These are phyloP conservation scores for Eulithis prunata DNA, from an alignment of 2,888 invertebrate species.

Conservation along the genomic window DNA sequence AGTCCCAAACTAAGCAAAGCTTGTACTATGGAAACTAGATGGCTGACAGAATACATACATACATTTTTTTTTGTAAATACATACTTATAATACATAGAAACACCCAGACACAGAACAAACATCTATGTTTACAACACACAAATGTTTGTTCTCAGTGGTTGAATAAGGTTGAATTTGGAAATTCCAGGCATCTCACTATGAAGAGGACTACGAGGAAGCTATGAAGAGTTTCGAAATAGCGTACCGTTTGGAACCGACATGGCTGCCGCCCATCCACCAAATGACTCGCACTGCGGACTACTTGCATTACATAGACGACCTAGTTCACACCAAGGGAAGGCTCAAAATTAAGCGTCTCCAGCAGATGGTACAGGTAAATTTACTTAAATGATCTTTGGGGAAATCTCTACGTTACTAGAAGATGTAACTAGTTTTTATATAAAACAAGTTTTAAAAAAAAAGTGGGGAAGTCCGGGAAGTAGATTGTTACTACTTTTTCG, in stretches of 20 bases:
- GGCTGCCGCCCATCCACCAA: conserved; percentile 87
- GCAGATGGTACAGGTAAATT: conserved; percentile 84
- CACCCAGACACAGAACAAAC: no score
- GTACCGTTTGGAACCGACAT: conserved; percentile 88
- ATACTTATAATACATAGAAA: no score
- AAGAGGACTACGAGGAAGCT: conserved; percentile 89
- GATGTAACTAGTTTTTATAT: no score
- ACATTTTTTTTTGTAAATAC: no score
- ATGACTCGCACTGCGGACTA: conserved; percentile 86
- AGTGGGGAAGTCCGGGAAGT: no score
- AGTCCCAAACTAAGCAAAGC: no score
- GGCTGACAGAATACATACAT: no score
- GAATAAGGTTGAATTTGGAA: background rate
- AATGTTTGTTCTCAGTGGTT: no score
- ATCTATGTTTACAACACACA: no score
- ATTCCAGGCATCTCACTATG: conserved; percentile 89
- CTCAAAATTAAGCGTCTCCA: conserved; percentile 89
- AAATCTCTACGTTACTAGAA: background rate
- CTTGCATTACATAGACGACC: conserved; percentile 85
- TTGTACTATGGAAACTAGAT: no score
- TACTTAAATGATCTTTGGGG: background rate
- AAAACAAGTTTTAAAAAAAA: no score
- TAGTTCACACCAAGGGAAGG: conserved; percentile 88
- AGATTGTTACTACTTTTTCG: no score
- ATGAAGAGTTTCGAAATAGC: conserved; percentile 88